Base-by-base conservation (phyloP, 2,113 vertebrate genomes). In the Petroica traversi region DNA sequence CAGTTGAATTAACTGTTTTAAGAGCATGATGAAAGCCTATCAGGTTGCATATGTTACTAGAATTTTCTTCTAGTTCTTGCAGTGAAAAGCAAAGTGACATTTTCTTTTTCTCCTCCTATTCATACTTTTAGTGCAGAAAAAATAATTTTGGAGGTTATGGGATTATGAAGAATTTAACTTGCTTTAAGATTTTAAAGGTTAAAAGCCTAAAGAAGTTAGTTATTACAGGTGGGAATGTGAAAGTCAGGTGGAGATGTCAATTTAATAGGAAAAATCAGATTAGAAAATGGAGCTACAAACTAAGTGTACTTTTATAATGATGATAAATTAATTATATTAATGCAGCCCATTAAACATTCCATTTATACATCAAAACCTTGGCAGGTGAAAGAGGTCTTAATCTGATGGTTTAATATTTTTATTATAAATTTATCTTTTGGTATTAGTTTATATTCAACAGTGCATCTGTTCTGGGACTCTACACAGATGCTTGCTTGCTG, bases 1-100 rank as follows among this genome's bases (percentile, higher is more conserved):
- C 62, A 76, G 81, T 79, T 91, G 84, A 92, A 82, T 91, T 91
- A 95, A 62, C 71, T 79, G 66, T 89, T 96, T 88, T 91, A 76
- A 86, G 40, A 86, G 40, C 11, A 77, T 84, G 41, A 69, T 88
- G 49, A 92, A 95, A 85, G 15, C 54, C 54, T 68, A 83, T 33
- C 17, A 86, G 25, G 34, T 75, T 93, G 54, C 62, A 45, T 82
- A 64, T 79, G 15, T 87, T 92, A 69, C 54, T 54, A 58, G 36
- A 58, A 9, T n/a, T 78, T 84, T 89, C 33, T 84, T 87, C 41
- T 61, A 17, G 19, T 58, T 24, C 34, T 89, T 82, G 29, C 41
- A 85, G 24, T 54, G 38, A 69, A 92, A 94, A 88, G 20, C 5
- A 73, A 79, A 79, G 16, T 71, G 43, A 31, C 24, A 54, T 74